Evolutionary conservation across 2,113 vertebrate species (phyloP).

Genomic region (Rhadina sibilatrix): DNA sequence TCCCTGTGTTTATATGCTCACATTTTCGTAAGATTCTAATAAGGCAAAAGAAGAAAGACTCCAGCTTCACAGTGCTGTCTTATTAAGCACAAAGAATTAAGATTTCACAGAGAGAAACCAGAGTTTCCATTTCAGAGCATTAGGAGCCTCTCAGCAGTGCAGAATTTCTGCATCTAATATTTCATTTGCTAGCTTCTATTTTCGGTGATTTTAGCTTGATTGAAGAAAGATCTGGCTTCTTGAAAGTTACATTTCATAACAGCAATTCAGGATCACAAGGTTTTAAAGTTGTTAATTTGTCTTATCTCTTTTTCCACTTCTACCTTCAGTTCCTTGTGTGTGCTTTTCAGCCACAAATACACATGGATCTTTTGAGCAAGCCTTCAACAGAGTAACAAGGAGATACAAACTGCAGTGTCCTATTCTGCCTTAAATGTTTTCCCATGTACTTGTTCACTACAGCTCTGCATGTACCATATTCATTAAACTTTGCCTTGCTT

Average conservation of each 20-base stretch:
- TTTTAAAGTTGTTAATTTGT: neutral
- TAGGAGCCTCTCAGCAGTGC: neutral
- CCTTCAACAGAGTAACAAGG: neutral
- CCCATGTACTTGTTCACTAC: neutral
- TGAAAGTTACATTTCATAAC: neutral
- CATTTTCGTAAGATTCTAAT: neutral
- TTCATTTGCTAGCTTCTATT: constrained; percentile 8
- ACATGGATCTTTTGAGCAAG: neutral
- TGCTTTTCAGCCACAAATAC: neutral
- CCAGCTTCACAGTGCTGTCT: neutral
- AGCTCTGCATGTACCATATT: neutral
- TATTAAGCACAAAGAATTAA: neutral
- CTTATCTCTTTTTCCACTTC: neutral
- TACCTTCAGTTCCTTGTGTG: neutral
- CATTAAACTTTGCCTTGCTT: neutral
- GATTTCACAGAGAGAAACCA: constrained; percentile 5
- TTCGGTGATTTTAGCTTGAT: neutral
- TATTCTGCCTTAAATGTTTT: neutral
- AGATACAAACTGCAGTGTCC: neutral
- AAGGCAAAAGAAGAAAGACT: constrained; percentile 16
- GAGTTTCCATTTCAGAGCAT: neutral
- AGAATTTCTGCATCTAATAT: neutral
- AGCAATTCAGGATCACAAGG: neutral
- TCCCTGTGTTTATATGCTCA: neutral
- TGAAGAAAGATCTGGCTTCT: neutral